Conservation (phyloP, 1,140 invertebrate species). For the Neodiprion fabricii region DNA sequence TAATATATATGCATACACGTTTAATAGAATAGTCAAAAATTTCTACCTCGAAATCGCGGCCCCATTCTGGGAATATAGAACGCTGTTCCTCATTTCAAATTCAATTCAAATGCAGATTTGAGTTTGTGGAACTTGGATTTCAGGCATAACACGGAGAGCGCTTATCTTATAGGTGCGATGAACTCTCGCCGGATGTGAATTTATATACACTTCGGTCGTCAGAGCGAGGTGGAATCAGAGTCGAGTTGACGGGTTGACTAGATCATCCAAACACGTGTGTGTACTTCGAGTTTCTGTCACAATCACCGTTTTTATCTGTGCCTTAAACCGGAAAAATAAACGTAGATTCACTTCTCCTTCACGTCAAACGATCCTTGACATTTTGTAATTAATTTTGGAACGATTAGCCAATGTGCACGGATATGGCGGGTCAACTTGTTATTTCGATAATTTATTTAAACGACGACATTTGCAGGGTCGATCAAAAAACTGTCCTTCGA, state of each 20-base stretch:
- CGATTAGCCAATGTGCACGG: no score
- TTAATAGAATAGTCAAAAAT: constrained; percentile 4
- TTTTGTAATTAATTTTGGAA: no score
- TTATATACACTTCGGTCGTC: not conserved
- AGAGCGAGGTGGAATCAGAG: not conserved
- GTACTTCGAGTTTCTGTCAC: no score
- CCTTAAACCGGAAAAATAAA: no score
- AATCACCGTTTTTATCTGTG: no score
- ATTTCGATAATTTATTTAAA: no score
- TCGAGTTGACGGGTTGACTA: not conserved
- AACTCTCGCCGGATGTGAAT: constrained; percentile 4
- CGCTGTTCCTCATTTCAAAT: not conserved
- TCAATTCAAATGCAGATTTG: constrained; percentile 2
- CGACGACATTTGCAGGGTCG: no score
- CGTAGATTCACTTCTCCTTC: no score
- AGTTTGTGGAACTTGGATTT: not conserved
- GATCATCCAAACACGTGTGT: no score
- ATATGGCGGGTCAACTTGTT: no score
- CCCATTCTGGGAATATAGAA: not conserved
- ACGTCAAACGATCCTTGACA: no score
- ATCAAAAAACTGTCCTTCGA: no score
- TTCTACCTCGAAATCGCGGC: not conserved
- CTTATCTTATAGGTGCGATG: constrained; percentile 1
- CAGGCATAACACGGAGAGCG: not conserved
- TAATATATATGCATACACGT: not conserved